Base-by-base conservation (phyloP, 2,888 invertebrate genomes). In the Eurytoma californica region DNA sequence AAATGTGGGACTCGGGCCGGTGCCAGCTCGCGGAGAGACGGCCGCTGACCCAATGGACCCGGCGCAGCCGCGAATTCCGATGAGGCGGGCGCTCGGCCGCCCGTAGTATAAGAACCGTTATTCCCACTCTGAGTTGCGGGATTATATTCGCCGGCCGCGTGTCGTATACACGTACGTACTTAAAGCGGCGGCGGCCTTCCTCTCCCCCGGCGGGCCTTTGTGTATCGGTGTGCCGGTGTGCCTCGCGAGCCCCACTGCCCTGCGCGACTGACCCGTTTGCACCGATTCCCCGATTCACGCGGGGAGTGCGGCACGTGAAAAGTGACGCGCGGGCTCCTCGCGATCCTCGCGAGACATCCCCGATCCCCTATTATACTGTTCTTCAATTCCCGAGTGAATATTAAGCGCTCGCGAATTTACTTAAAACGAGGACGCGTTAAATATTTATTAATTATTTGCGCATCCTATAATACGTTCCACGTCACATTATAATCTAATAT, bases 31-130 rank as follows among this genome's bases (percentile, higher is more conserved):
- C 13, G 30, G 13, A 55, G 18, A 61, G 78, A 61, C 69, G 79
- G 72, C 60, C 76, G 67, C 80, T 80, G 80, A 80, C 81, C 77
- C 81, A 80, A 80, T 80, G 79, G 77, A 77, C 79, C 79, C 78
- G 78, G 67, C 39, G 20, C 58, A n/a, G 18, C 55, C 65, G 75
- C 79, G 68, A 76, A 81, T 79, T 79, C 81, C 79, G 13, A 73
- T 14, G 77, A n/a, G 39, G 73, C 47, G 28, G 60, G 51, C 24
- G 53, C 49, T 9, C 16, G 14, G 16, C 30, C 18, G 49, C 18
- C 60, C 0, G 57, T 14, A 57, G 68, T 18, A 14, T 47, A 9
- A 12, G 16, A 76, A 70, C 73, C 73, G 73, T 73, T 77, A 73
- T n/a, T 49, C 28, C 3, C 60, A 18, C 66, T 39, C 39, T 2